A percentile compares a stretch with the other conserved stretches of the same genome.
Conservation (phyloP, 2,888 invertebrate species). For the Rambutsinella grinnellia region DNA sequence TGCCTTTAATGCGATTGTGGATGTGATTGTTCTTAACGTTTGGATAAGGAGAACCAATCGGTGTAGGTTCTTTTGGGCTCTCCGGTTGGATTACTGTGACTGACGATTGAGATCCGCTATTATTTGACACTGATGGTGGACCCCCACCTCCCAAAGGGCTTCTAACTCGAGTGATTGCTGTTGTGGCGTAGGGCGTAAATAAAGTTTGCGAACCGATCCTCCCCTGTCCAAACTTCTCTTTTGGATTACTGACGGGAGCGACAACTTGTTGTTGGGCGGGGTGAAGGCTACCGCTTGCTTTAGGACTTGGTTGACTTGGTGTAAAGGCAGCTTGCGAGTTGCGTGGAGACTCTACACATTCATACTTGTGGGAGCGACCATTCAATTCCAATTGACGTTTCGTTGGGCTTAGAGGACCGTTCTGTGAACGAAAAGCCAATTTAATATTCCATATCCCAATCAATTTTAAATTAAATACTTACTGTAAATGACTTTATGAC, state of each 20-base stretch:
- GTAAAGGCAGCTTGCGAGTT: conserved; percentile 24
- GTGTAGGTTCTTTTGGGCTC: conserved; percentile 51
- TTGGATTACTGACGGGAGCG: conserved; percentile 48
- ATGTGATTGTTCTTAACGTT: background rate
- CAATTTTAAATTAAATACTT: background rate
- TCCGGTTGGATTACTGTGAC: conserved; percentile 50
- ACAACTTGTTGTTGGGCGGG: conserved; percentile 52
- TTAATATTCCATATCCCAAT: background rate
- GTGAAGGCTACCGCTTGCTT: conserved; percentile 25
- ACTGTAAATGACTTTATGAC: background rate
- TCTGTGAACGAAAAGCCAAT: conserved; percentile 49
- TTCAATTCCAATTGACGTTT: conserved; percentile 49
- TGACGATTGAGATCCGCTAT: conserved; percentile 39
- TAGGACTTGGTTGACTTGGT: conserved; percentile 42
- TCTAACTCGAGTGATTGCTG: conserved; percentile 62
- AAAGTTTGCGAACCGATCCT: conserved; percentile 59
- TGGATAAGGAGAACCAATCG: conserved; percentile 31
- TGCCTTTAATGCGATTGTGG: background rate
- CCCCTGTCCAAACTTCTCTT: conserved; percentile 55
- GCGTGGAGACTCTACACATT: background rate
- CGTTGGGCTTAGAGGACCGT: conserved; percentile 52
- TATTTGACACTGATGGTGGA: conserved; percentile 25
- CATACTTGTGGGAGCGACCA: conserved; percentile 38
- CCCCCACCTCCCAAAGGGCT: conserved; percentile 57
- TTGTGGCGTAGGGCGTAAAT: conserved; percentile 65